Evolutionary conservation across 2,113 vertebrate genomes (phyloP), one percentile per base, ranked within the genome.

Genomic region (Delphinapterus leucas): DNA sequence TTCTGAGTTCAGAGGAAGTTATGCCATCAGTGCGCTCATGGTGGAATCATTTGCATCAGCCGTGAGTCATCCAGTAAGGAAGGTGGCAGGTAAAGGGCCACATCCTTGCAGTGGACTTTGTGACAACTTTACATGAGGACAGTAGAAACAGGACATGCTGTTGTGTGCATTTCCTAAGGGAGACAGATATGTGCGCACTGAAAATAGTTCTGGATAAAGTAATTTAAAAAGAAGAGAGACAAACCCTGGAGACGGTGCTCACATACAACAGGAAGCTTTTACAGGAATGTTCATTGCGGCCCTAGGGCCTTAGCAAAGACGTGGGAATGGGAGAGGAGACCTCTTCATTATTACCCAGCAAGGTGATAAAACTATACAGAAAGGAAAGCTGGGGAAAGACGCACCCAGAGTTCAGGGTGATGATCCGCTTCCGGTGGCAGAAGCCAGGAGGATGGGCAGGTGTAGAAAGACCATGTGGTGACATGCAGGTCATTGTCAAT

Each of bases 281-380:
- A 36, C 23, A 23, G 8, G 47, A 31, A 14, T 8, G 8, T 10
- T 25, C 83, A 2, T 18, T 1, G 36, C 36, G 6, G 8, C 36
- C 31, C 12, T 13, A n/a, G 20, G 6, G 25, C 73, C 63, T 87
- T 12, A 4, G 44, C 44, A 0, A 25, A 47, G 67, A 28, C 10
- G 2, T 1, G 74, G 82, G 25, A 26, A 1, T 15, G 60, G 23
- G 33, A 3, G 5, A 5, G 33, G 14, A 14, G 68, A 3, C 31
- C 14, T 31, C 25, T 1, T 44, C n/a, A 0, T 7, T 0, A 1
- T 5, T 2, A n/a, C 23, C 3, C 1, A 4, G 25, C n/a, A 8
- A 26, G 14, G 13, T 15, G 12, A 23, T 1, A 28, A 26, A 63
- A 33, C 36, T 4, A 4, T 7, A 28, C 0, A 15, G 10, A 38